Conservation (phyloP, 2,113 vertebrate genomes). For the Oreochromis spilurus region DNA sequence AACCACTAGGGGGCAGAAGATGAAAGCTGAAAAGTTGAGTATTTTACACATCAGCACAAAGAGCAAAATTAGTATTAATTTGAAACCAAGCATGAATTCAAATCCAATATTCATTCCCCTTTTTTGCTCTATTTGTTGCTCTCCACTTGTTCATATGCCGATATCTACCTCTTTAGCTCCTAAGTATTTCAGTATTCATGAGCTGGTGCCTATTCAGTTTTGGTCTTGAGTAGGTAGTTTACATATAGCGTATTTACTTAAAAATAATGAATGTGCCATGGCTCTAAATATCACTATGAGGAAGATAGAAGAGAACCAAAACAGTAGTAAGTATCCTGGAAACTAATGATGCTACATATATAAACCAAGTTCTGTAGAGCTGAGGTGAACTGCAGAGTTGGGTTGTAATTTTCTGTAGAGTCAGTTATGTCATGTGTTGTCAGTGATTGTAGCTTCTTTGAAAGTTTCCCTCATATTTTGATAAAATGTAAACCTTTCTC, state of each 20-base stretch:
- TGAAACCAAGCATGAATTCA: neutral
- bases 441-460: neutral
- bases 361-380: neutral
- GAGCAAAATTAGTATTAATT: neutral
- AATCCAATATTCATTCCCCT: neutral
- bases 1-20: neutral
- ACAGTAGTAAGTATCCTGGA: neutral
- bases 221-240: neutral
- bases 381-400: neutral
- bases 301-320: neutral
- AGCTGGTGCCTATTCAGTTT: neutral
- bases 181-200: neutral
- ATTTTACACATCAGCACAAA: neutral
- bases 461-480: neutral
- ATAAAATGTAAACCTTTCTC: constrained; percentile 1
- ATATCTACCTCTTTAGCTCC: neutral
- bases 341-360: neutral
- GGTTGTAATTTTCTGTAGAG: neutral
- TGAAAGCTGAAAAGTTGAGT: neutral
- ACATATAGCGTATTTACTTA: neutral
- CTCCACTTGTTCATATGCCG: neutral
- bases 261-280: neutral
- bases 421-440: neutral
- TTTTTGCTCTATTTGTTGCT: neutral
- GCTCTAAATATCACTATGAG: neutral